These are phyloP conservation scores for Sebastes cheni DNA, from an alignment of 2,797 vertebrate species.

Conservation along the genomic window DNA sequence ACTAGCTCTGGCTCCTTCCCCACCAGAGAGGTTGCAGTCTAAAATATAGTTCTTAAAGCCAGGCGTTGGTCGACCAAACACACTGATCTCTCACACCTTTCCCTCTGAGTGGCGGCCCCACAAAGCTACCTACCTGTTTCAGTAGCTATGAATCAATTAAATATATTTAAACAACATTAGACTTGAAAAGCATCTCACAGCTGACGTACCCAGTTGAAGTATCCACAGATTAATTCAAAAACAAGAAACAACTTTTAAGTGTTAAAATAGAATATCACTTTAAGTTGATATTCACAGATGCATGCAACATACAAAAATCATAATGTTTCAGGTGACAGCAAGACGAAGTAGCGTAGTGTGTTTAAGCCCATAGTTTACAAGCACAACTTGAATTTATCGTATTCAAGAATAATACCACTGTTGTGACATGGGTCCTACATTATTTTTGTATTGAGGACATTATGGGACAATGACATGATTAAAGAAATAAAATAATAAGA, in stretches of 20 bases:
- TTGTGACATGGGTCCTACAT: slow-evolving; percentile 54
- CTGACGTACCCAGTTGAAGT: background rate
- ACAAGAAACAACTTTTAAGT: slow-evolving; percentile 12
- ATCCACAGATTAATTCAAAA: slow-evolving; percentile 21
- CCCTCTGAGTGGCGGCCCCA: background rate
- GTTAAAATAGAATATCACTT: slow-evolving; percentile 60
- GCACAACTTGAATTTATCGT: slow-evolving; percentile 49
- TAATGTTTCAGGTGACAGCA: slow-evolving; percentile 65
- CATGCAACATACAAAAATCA: slow-evolving; percentile 76
- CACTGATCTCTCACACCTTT: background rate
- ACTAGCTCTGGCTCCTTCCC: background rate
- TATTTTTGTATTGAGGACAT: background rate
- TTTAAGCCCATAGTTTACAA: slow-evolving; percentile 61
- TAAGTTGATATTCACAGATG: slow-evolving; percentile 72
- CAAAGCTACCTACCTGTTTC: background rate
- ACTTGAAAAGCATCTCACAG: background rate
- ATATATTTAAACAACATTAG: background rate
- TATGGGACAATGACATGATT: background rate
- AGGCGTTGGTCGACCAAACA: background rate
- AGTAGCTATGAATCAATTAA: background rate
- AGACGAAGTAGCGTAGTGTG: slow-evolving; percentile 53
- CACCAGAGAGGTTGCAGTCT: background rate
- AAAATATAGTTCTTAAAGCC: background rate
- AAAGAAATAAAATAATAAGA: no score
- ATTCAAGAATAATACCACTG: slow-evolving; percentile 74